phyloP scores from a whole-genome alignment of 2,888 invertebrate genomes.

The Drosophila picticornis region DNA sequence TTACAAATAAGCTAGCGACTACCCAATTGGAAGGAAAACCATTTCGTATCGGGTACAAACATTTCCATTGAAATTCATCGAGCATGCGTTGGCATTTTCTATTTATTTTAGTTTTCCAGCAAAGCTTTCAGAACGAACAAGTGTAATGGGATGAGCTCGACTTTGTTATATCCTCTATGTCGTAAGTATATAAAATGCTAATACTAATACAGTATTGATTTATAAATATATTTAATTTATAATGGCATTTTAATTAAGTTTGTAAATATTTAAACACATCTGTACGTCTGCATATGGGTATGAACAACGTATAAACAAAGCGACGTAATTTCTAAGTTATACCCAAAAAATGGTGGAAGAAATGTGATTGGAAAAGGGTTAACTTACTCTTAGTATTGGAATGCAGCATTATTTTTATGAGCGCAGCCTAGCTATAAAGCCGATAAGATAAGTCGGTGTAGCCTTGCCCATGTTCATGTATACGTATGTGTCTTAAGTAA shows the following conservation, averaged over 20 bases:
- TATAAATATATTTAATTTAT: background rate
- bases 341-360: too few species aligned
- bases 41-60: constrained; percentile 21
- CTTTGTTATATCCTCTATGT: background rate
- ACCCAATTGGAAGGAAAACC: constrained; percentile 31
- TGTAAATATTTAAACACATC: background rate
- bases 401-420: constrained; percentile 6
- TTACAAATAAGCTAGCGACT: constrained; percentile 20
- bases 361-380: background rate
- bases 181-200: background rate
- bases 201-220: background rate
- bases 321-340: background rate
- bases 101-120: constrained; percentile 5
- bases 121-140: constrained; percentile 2
- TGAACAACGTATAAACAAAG: background rate
- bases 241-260: too few species aligned
- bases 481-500: background rate
- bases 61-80: constrained; percentile 47
- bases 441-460: background rate
- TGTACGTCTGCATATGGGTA: too few species aligned
- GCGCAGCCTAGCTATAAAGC: background rate
- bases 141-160: background rate
- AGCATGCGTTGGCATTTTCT: constrained; percentile 47
- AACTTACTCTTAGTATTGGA: background rate
- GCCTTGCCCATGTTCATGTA: background rate